Conservation (phyloP, 2,797 vertebrate species). For the Eupleurogrammus muticus region DNA sequence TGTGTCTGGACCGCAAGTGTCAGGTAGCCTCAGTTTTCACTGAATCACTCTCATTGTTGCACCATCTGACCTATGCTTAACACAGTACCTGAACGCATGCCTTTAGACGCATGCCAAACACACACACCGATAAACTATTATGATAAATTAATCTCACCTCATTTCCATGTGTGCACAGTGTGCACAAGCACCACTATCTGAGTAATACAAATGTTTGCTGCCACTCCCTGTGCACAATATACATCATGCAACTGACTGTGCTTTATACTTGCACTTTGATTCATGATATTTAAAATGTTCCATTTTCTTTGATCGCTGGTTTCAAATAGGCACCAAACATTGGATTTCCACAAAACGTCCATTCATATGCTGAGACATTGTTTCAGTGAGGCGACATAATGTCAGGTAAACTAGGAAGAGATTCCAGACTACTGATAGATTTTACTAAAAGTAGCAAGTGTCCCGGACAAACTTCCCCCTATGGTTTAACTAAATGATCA, state of each 20-base stretch:
- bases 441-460: conserved; percentile 43
- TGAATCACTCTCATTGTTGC: too few species aligned
- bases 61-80: too few species aligned
- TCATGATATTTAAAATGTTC: conserved; percentile 29
- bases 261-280: conserved; percentile 37
- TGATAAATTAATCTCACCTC: conserved; percentile 65
- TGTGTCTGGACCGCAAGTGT: too few species aligned
- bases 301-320: conserved; percentile 25
- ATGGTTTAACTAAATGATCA: conserved; percentile 74
- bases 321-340: conserved; percentile 10
- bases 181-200: conserved; percentile 31
- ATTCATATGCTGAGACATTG: conserved; percentile 10
- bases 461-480: conserved; percentile 47
- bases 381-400: not conserved
- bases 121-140: conserved; percentile 62
- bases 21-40: too few species aligned
- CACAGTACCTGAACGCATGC: too few species aligned
- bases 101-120: conserved; percentile 41
- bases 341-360: conserved; percentile 10
- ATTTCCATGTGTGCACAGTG: conserved; percentile 44
- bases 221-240: conserved; percentile 38
- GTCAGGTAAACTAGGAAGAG: conserved; percentile 15
- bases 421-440: conserved; percentile 41
- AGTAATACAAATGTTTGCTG: conserved; percentile 47
- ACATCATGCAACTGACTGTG: conserved; percentile 23